Percentiles rank a stretch among this genome's conserved stretches.
Conservation (phyloP, 2,113 vertebrate species). For the Salvator merianae region DNA sequence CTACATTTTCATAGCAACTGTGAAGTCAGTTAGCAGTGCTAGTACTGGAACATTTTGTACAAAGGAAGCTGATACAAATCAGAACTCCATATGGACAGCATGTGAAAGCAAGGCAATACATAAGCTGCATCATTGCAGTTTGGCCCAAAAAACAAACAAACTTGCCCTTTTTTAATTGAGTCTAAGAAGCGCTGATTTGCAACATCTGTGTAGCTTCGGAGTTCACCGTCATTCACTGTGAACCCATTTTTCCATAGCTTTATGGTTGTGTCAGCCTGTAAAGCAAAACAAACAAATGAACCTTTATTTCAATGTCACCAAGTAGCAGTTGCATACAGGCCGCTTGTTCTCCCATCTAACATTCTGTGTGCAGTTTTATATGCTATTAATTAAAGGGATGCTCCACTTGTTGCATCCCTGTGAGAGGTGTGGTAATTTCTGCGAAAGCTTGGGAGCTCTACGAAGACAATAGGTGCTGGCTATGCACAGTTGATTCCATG, state of each 20-base stretch:
- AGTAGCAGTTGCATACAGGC: conserved; percentile 11
- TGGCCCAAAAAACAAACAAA: conserved; percentile 35
- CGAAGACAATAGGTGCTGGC: background rate
- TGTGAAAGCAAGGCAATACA: conserved; percentile 25
- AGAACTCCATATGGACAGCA: conserved; percentile 16
- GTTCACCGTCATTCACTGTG: conserved; percentile 88
- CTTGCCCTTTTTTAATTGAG: conserved; percentile 90
- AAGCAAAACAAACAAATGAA: conserved; percentile 38
- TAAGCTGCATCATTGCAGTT: conserved; percentile 26
- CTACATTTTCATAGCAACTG: conserved; percentile 30
- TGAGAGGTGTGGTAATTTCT: too few relatives aligned
- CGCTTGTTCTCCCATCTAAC: too few relatives aligned
- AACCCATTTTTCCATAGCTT: conserved; percentile 97
- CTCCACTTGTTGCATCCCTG: too few relatives aligned
- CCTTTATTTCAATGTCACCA: background rate
- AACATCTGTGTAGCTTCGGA: conserved; percentile 84
- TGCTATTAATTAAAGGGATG: background rate
- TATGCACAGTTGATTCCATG: background rate
- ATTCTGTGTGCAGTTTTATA: background rate
- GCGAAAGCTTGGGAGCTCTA: too few relatives aligned
- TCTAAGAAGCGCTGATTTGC: conserved; percentile 93
- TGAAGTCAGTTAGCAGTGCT: background rate
- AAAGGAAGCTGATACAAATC: background rate
- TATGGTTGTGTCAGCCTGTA: conserved; percentile 89
- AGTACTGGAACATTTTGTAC: too few relatives aligned